Conservation (phyloP, 2,888 invertebrate genomes). For the Capitulum mitella region DNA sequence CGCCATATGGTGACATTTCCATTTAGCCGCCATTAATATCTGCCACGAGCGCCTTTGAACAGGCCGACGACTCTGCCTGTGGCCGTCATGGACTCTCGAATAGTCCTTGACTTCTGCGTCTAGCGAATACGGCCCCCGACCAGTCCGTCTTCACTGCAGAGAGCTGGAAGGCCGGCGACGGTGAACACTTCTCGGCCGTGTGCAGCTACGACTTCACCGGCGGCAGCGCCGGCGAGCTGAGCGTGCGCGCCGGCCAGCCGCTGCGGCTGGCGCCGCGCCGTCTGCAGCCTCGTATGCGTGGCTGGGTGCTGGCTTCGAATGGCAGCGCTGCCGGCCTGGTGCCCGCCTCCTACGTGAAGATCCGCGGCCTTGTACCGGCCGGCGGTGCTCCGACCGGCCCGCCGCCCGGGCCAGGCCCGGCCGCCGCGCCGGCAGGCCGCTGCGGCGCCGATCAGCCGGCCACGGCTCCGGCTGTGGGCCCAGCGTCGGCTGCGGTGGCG, state of each 20-base stretch:
- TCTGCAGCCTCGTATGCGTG: slow-evolving; percentile 57
- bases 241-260: slow-evolving; percentile 65
- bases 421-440: too few relatives aligned
- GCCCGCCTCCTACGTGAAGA: slow-evolving; percentile 52
- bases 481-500: not conserved
- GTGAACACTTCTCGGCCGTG: slow-evolving; percentile 47
- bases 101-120: not conserved
- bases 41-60: too few relatives aligned
- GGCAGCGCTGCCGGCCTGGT: slow-evolving; percentile 49
- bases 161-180: slow-evolving; percentile 47
- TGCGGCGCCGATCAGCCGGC: not conserved
- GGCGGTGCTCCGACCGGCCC: not conserved
- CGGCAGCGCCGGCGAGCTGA: slow-evolving; percentile 60
- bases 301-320: slow-evolving; percentile 51
- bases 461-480: too few relatives aligned
- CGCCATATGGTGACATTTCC: too few relatives aligned
- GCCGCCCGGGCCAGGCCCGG: not conserved
- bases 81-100: too few relatives aligned
- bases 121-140: not conserved
- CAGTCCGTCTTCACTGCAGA: not conserved
- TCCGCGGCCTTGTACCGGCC: slow-evolving; percentile 36
- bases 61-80: too few relatives aligned
- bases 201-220: slow-evolving; percentile 70
- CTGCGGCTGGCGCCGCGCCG: slow-evolving; percentile 74
- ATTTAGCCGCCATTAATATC: too few relatives aligned